phyloP scores from a whole-genome alignment of 2,888 invertebrate species.

The Pilophorus perplexus region DNA sequence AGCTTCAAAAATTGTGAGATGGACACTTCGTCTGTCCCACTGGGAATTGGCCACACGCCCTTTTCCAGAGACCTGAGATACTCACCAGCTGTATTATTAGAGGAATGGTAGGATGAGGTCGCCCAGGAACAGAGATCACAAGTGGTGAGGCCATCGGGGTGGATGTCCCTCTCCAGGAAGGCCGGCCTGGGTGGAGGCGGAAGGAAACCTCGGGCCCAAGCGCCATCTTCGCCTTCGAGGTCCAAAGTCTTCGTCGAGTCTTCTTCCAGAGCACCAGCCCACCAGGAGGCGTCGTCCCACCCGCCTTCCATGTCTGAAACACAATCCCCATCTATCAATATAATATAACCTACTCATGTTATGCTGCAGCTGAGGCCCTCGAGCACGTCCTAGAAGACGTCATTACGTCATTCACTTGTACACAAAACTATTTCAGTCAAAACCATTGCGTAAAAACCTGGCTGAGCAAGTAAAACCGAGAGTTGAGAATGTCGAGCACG shows the following conservation, averaged over 20 bases:
- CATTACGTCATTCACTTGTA: too few relatives aligned
- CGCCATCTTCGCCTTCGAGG: constrained; percentile 46
- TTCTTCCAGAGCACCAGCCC: constrained; percentile 47
- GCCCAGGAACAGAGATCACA: constrained; percentile 75
- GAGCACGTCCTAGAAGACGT: too few relatives aligned
- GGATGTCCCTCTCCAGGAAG: constrained; percentile 61
- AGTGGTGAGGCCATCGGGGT: constrained; percentile 67
- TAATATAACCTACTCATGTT: too few relatives aligned
- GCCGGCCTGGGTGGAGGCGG: constrained; percentile 67
- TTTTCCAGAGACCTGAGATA: too few relatives aligned
- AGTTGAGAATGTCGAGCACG: not conserved
- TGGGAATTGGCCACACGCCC: too few relatives aligned
- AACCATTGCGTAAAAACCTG: not conserved
- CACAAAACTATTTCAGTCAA: too few relatives aligned
- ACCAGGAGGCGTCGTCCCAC: constrained; percentile 49
- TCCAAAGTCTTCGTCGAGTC: constrained; percentile 46
- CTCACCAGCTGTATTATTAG: constrained; percentile 24
- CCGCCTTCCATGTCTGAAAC: constrained; percentile 45
- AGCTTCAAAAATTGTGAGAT: too few relatives aligned
- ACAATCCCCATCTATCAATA: too few relatives aligned
- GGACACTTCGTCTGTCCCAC: too few relatives aligned
- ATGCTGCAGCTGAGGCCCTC: too few relatives aligned
- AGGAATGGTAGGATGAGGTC: constrained; percentile 40
- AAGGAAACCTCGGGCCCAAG: constrained; percentile 53
- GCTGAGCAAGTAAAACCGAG: not conserved